Base-by-base conservation (phyloP, 2,113 vertebrate genomes). In the Synchiropus splendidus region DNA sequence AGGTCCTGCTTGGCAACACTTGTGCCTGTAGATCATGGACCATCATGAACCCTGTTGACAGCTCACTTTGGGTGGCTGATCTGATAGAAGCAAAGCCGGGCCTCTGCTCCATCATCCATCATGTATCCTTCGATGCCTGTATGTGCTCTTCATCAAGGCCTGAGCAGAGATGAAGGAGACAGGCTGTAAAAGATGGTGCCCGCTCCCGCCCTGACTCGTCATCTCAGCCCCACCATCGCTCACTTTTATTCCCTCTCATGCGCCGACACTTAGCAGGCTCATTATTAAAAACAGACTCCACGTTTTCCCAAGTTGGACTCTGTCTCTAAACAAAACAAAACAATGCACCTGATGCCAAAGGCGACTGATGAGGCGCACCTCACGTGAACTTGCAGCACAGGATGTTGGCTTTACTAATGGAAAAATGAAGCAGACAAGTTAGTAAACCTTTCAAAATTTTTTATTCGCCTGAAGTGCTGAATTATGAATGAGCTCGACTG, bases 191-290 rank as follows among this genome's bases (percentile, higher is more conserved):
- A 67, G 45, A 73, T 60, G 55, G 44, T 12, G 9, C 41, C 57
- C 57, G 2, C 43, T 42, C 36, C 46, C 32, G 47, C 60, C 39
- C 48, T 36, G 1, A 16, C 33, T 37, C 16, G 1, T 58, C 45
- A 51, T 59, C 54, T 37, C 3, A 39, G 40, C 36, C 39, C 45
- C 18, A 9, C 42, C 18, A 33, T 64, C 54, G 44, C 43, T 79
- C 65, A 60, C 50, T 64, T 79, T 77, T 71, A 77, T 75, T 33
- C 48, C 67, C 41, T 27, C 55, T 60, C 70, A 78, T 74, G 69
- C 75, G 73, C 45, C 4, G 16, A 47, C 61, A 51, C 61, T 80
- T 78, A 75, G 58, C 38, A 9, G 31, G 13, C 51, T 69, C 70
- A 70, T 83, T 13, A 12, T 36, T 13, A 4, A 36, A 8, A 14